Evolutionary conservation across 2,888 invertebrate species (phyloP), one percentile per base, ranked within the genome.

Genomic region (Hirudinaria manillensis): DNA sequence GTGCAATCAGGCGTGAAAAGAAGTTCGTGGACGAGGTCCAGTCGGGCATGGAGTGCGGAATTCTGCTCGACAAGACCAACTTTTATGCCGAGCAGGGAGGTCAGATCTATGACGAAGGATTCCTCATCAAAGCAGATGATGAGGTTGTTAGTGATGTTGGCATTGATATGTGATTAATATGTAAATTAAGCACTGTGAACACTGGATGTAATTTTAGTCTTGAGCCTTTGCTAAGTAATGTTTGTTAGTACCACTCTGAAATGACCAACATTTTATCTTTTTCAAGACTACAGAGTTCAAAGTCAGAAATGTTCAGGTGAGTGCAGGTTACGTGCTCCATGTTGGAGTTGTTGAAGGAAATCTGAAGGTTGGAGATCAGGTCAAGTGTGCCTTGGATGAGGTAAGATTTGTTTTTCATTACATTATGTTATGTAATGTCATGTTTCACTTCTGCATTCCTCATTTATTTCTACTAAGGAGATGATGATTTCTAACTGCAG

Each of bases 1-100:
- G 95, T 53, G 95, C 93, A 0, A 86, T 99, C 66, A 88, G 94
- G 66, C 88, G 87, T 80, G 88, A 91, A 76, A 93, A 93, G 83
- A 86, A 90, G 83, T 99, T 98, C 87, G 93, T 96, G 0, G 88
- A 92, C 78, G 88, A 90, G 84, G 91, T 95, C 13, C 87, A 85
- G 0, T 90, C 92, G 38, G 91, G 93, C 82, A 80, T 82, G 77
- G 93, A 94, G 85, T 94, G 94, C 85, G 97, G 94, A 27, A 87
- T 99, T 75, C 87, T 99, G 79, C 87, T 99, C 77, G 93, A 99
- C 84, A 89, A 88, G 81, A 99, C 98, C 0, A 92, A 89, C 85
- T 99, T 99, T 86, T 99, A 99, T 86, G 97, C 99, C 0, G 99
- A 99, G 86, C 94, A 97, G 87, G 99, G 99, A 78, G 99, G 99